These are phyloP conservation scores for Aphis gossypii DNA, from an alignment of 1,140 invertebrate species.

Conservation along the genomic window DNA sequence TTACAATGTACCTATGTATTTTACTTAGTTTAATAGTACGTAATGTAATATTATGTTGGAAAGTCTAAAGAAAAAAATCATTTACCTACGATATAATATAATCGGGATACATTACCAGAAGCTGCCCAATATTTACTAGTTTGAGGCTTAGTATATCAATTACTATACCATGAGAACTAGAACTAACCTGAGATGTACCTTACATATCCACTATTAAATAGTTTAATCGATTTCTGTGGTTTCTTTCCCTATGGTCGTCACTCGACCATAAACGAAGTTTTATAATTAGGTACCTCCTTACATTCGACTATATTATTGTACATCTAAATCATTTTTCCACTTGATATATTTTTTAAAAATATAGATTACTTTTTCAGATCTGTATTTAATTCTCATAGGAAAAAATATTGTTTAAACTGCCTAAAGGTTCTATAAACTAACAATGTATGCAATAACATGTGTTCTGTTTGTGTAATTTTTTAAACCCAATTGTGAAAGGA, in stretches of 20 bases:
- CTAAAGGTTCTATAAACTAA: not conserved
- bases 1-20: not conserved
- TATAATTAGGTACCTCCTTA: constrained; percentile 17
- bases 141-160: not conserved
- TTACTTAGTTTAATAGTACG: not conserved
- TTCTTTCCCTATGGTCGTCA: constrained; percentile 33
- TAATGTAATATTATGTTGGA: not conserved
- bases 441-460: not conserved
- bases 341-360: not conserved
- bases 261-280: constrained; percentile 43
- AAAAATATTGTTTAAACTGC: not conserved
- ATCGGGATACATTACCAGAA: constrained; percentile 1
- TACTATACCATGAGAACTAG: not conserved
- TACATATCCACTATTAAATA: not conserved
- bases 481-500: not conserved
- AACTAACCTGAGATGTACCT: not conserved
- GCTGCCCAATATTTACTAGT: not conserved
- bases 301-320: not conserved
- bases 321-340: not conserved
- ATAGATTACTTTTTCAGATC: not conserved
- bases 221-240: constrained; percentile 57
- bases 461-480: not conserved
- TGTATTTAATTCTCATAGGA: not conserved
- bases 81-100: not conserved
- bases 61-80: not conserved